phyloP scores from a whole-genome alignment of 2,113 vertebrate species.

The Scortum barcoo region DNA sequence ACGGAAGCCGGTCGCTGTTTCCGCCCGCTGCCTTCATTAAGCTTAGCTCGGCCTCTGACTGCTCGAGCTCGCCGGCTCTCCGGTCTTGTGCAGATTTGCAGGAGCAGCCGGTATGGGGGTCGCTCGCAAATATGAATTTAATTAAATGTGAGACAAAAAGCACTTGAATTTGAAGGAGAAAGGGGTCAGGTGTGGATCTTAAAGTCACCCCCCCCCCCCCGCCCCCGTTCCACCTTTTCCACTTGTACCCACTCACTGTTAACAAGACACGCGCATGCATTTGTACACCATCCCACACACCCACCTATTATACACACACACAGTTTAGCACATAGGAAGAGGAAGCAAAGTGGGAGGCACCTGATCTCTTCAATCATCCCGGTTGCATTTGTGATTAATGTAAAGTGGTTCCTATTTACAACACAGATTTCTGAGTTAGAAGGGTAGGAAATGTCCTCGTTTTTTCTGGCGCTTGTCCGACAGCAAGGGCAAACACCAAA shows the following conservation, averaged over 20 bases:
- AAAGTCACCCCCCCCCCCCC: not conserved
- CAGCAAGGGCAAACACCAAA: constrained; percentile 52
- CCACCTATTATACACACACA: constrained; percentile 5
- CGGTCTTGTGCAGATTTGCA: constrained; percentile 39
- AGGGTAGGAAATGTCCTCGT: constrained; percentile 7
- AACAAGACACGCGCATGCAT: constrained; percentile 8
- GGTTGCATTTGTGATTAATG: constrained; percentile 52
- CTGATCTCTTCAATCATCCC: constrained; percentile 64
- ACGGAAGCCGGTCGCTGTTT: constrained; percentile 32
- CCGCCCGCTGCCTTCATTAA: constrained; percentile 53
- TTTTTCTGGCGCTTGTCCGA: constrained; percentile 29
- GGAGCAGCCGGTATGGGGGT: constrained; percentile 35
- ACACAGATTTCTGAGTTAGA: constrained; percentile 43
- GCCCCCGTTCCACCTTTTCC: not conserved
- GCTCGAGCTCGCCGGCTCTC: constrained; percentile 26
- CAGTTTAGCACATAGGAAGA: not conserved
- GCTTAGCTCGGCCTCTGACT: constrained; percentile 27
- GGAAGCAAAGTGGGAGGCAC: constrained; percentile 37
- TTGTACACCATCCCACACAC: not conserved
- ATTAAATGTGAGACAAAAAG: constrained; percentile 62
- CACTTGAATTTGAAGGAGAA: constrained; percentile 67
- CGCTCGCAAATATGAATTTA: constrained; percentile 50
- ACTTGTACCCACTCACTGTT: constrained; percentile 12
- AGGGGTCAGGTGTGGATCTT: constrained; percentile 44
- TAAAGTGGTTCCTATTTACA: constrained; percentile 64